phyloP scores from a whole-genome alignment of 2,797 vertebrate species.

The Simalia tracyae region DNA sequence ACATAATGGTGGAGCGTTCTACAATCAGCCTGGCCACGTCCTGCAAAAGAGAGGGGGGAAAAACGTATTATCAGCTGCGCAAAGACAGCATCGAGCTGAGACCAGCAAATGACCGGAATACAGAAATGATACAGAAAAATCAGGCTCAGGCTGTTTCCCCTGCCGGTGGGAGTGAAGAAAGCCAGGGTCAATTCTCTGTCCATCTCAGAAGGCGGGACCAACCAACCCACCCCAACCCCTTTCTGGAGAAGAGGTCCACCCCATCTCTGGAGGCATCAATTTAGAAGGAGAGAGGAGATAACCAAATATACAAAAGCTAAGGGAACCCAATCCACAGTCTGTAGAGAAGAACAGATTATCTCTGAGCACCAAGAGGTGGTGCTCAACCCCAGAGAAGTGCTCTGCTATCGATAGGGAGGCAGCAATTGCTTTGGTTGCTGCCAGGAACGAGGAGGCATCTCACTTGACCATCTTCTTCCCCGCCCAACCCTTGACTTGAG shows the following conservation, averaged over 20 bases:
- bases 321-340: too few species aligned
- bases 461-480: neutral
- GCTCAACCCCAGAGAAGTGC: neutral
- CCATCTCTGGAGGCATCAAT: neutral
- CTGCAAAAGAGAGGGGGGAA: slow-evolving; percentile 62
- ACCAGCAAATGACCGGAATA: neutral
- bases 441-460: neutral
- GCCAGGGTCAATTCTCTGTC: neutral
- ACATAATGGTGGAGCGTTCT: slow-evolving; percentile 98
- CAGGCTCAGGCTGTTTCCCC: neutral
- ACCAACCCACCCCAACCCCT: neutral
- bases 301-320: neutral
- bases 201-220: neutral
- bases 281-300: neutral
- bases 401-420: neutral
- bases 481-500: fast-evolving
- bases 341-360: neutral
- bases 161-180: neutral
- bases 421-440: neutral
- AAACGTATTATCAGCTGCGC: neutral
- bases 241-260: neutral
- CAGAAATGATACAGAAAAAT: too few species aligned
- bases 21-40: slow-evolving; percentile 94
- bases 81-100: neutral
- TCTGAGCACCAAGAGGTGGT: neutral